phyloP scores from a whole-genome alignment of 2,797 vertebrate species.

The Sebastes reedi region DNA sequence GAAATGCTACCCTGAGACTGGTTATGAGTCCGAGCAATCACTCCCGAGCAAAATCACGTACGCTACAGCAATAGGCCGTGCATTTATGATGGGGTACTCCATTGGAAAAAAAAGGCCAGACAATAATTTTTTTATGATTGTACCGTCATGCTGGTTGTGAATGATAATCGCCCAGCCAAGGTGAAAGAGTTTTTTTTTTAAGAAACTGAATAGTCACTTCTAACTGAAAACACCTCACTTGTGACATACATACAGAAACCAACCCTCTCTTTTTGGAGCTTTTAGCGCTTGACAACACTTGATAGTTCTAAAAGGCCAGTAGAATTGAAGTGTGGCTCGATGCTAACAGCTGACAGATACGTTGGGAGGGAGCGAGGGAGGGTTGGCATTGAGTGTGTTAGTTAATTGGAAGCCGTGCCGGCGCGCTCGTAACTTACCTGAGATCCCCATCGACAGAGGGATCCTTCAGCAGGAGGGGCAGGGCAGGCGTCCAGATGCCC shows the following conservation, averaged over 20 bases:
- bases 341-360: constrained; percentile 40
- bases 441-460: constrained; percentile 70
- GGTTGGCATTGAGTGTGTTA: constrained; percentile 34
- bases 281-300: background rate
- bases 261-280: background rate
- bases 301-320: constrained; percentile 7
- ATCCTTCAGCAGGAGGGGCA: constrained; percentile 48
- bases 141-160: constrained; percentile 40
- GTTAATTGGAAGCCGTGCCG: constrained; percentile 63
- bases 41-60: constrained; percentile 46
- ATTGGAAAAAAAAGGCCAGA: constrained; percentile 40
- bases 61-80: constrained; percentile 15
- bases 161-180: constrained; percentile 57
- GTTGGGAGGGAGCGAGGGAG: background rate
- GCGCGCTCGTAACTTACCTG: constrained; percentile 68
- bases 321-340: constrained; percentile 2
- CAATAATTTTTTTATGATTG: constrained; percentile 60
- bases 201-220: constrained; percentile 20
- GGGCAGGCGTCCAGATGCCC: constrained; percentile 46
- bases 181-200: constrained; percentile 39
- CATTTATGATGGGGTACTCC: constrained; percentile 51
- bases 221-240: constrained; percentile 8
- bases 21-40: constrained; percentile 48
- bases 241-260: constrained; percentile 14
- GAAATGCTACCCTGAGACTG: constrained; percentile 39